phyloP scores from a whole-genome alignment of 1,140 invertebrate species.

The Papilio polytes region DNA sequence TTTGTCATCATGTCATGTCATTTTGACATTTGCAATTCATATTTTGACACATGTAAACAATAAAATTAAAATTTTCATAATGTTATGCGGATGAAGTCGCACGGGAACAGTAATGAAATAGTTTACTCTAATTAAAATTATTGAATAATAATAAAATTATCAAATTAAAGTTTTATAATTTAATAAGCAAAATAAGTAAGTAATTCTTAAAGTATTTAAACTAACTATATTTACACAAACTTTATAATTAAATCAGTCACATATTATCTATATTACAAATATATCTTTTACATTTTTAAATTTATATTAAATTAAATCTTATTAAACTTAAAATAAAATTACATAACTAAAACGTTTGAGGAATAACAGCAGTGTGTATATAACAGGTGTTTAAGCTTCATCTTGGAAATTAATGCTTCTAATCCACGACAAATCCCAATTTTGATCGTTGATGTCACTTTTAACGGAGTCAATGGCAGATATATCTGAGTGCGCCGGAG shows the following conservation, averaged over 20 bases:
- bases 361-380: neutral
- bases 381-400: constrained; percentile 47
- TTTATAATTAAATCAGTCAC: too few species aligned
- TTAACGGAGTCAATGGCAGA: constrained; percentile 41
- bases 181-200: neutral
- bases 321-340: neutral
- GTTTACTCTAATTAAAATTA: too few species aligned
- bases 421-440: constrained; percentile 65
- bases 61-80: too few species aligned
- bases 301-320: neutral
- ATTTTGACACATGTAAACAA: too few species aligned
- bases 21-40: too few species aligned
- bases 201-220: neutral
- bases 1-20: too few species aligned
- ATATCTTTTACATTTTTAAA: neutral
- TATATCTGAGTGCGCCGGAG: constrained; percentile 44
- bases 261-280: neutral
- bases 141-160: neutral
- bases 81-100: too few species aligned
- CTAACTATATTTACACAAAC: neutral
- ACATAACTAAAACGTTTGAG: neutral
- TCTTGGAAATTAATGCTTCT: constrained; percentile 54
- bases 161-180: neutral
- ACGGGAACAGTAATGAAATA: too few species aligned
- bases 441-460: constrained; percentile 46